Evolutionary conservation across 2,888 invertebrate genomes (phyloP).

Genomic region (Caenorhabditis zanzibari): DNA sequence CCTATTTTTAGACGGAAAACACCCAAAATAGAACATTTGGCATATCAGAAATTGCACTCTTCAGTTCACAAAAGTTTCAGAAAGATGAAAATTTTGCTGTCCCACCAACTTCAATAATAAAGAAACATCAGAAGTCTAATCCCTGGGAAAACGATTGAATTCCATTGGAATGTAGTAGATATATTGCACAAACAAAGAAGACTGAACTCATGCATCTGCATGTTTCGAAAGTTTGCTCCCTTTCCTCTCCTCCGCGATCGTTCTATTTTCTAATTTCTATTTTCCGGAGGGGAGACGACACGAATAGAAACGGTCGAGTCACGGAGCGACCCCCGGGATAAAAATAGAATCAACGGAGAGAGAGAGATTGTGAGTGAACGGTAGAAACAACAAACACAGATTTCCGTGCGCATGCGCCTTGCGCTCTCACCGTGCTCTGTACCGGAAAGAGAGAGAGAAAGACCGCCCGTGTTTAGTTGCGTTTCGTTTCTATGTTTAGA

Average conservation of each 20-base stretch:
- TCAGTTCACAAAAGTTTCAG: no score
- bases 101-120: no score
- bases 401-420: conserved; percentile 41
- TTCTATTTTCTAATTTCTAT: conserved; percentile 39
- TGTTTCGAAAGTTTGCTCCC: conserved; percentile 35
- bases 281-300: conserved; percentile 25
- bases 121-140: not conserved
- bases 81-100: no score
- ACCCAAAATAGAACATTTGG: no score
- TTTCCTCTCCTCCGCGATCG: conserved; percentile 17
- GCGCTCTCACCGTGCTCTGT: conserved; percentile 25
- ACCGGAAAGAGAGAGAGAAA: conserved; percentile 42
- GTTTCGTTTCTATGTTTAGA: conserved; percentile 50
- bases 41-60: no score
- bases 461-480: conserved; percentile 13
- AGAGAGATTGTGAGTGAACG: conserved; percentile 19
- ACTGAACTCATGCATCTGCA: conserved; percentile 22
- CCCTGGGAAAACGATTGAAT: not conserved
- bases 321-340: conserved; percentile 44
- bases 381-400: conserved; percentile 31
- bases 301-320: conserved; percentile 53
- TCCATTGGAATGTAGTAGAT: conserved; percentile 28
- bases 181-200: conserved; percentile 38
- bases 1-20: no score
- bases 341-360: conserved; percentile 42